Base-by-base conservation (phyloP, 1,140 invertebrate species). In the Tyrophagus putrescentiae region DNA sequence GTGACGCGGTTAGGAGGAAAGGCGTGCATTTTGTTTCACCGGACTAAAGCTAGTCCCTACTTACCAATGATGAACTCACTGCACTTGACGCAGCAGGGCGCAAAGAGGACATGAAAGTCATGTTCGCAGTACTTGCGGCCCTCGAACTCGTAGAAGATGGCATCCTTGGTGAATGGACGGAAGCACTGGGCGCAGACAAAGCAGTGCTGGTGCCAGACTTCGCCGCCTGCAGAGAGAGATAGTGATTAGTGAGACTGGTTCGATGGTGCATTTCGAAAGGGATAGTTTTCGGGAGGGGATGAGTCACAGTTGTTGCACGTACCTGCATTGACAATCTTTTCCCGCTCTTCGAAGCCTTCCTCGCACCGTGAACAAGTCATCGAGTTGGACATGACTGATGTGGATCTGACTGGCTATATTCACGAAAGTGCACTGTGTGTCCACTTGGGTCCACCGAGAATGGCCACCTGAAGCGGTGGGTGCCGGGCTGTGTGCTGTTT, bases 71-170 rank as follows among this genome's bases (percentile, higher is more conserved):
- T 42, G 72, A 96, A 96, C 71, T 95, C 86, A 42, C 86, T 85
- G 72, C 96, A 99, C 76, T 91, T 90, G 66, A 84, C 88, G 76
- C 96, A 99, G 69, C 92, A 98, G 1, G 96, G 96, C 2, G 93
- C 92, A 76, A 96, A 98, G 0, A 98, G 75, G 9, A 97, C 90
- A 74, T 98, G 93, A 69, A 99, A 99, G 72, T 99, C 96, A 74
- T 94, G 87, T 76, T 99, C 94, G 69, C 96, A 99, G 72, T 99
- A 99, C 73, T 98, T 98, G 33, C 95, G 77, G 1, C 91, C 93
- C 74, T 98, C 96, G 74, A 97, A 99, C 77, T 77, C 63, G 65
- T 64, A 71, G 70, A 62, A 52, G 44, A 60, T 52, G 18, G 39
- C 56, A 60, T 60, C 44, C 53, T 59, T 53, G 31, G 53, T 61